Conservation (phyloP, 1,140 invertebrate genomes). For the Anadara kagoshimensis region DNA sequence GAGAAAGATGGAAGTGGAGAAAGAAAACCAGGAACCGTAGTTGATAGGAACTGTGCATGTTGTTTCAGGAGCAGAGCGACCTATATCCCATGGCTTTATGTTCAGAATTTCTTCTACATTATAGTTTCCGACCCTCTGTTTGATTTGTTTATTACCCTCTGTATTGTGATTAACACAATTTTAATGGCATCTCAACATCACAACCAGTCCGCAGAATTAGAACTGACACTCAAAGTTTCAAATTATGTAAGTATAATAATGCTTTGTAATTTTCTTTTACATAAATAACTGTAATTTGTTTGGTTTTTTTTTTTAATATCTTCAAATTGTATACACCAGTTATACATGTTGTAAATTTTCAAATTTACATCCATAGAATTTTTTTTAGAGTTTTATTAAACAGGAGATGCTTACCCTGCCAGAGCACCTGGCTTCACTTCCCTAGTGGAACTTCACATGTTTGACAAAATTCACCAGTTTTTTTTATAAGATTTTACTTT, state of each 20-base stretch:
- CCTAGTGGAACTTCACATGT: too few relatives aligned
- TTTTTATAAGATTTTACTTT: too few relatives aligned
- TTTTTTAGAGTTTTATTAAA: too few relatives aligned
- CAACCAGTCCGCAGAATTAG: slow-evolving; percentile 82
- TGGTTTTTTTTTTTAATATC: too few relatives aligned
- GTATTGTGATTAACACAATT: slow-evolving; percentile 97
- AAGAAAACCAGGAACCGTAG: slow-evolving; percentile 19
- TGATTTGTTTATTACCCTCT: slow-evolving; percentile 97
- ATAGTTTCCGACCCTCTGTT: slow-evolving; percentile 96
- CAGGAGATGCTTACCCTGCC: too few relatives aligned
- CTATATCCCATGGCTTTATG: slow-evolving; percentile 74
- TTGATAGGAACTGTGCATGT: slow-evolving; percentile 87
- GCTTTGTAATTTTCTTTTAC: too few relatives aligned
- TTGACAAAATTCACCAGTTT: too few relatives aligned
- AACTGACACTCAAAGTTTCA: slow-evolving; percentile 77
- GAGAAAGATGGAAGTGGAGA: slow-evolving; percentile 12
- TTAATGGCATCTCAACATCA: slow-evolving; percentile 99
- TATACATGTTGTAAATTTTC: too few relatives aligned
- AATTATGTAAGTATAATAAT: slow-evolving; percentile 65
- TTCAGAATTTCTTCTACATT: slow-evolving; percentile 64
- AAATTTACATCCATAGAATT: too few relatives aligned
- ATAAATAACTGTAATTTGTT: too few relatives aligned
- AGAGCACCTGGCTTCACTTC: too few relatives aligned
- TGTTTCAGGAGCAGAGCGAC: slow-evolving; percentile 64
- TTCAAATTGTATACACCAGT: too few relatives aligned